Conservation (phyloP, 2,888 invertebrate genomes). For the Macrosiphum euphorbiae region DNA sequence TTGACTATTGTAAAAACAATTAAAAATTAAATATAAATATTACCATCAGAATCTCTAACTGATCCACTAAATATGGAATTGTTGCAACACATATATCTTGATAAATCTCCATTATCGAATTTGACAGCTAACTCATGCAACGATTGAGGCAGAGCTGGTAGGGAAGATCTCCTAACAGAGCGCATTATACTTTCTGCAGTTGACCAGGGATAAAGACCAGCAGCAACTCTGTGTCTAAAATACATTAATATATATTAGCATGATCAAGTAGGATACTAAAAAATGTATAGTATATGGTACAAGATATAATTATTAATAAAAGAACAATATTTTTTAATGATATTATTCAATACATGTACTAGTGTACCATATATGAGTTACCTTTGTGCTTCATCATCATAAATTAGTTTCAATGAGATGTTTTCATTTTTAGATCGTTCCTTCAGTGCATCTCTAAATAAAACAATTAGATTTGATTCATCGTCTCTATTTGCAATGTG, state of each 20-base stretch:
- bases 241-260: background rate
- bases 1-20: background rate
- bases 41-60: background rate
- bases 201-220: background rate
- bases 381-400: background rate
- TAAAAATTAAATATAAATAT: background rate
- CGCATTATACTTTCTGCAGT: background rate
- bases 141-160: background rate
- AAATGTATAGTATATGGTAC: background rate
- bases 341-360: background rate
- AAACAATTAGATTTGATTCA: background rate
- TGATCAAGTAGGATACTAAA: background rate
- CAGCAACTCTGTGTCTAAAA: constrained; percentile 5
- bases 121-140: background rate
- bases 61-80: background rate
- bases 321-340: background rate
- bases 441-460: background rate
- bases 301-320: constrained; percentile 3
- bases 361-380: background rate
- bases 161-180: background rate
- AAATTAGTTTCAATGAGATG: background rate
- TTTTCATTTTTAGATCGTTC: constrained; percentile 19
- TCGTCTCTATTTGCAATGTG: background rate
- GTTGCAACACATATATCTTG: background rate
- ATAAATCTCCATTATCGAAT: background rate